These are phyloP conservation scores for Epinephelus lanceolatus DNA, from an alignment of 2,113 vertebrate species.

Conservation along the genomic window DNA sequence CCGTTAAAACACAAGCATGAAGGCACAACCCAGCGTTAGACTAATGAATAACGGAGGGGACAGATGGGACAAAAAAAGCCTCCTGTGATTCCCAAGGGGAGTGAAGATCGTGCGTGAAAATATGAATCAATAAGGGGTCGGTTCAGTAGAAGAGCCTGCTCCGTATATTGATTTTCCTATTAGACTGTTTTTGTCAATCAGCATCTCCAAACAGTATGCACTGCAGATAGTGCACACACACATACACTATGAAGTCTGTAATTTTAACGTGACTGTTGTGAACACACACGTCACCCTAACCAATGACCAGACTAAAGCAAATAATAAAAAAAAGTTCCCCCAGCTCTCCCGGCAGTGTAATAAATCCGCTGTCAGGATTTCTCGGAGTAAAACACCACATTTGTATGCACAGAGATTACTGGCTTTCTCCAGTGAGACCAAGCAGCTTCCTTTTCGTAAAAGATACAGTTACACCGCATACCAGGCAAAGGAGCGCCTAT, in stretches of 20 bases:
- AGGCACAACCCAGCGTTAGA: background rate
- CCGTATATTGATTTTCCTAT: slow-evolving; percentile 22
- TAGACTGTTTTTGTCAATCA: slow-evolving; percentile 9
- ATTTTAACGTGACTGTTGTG: background rate
- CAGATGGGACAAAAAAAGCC: too few species aligned
- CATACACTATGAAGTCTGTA: background rate
- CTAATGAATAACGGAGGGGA: background rate
- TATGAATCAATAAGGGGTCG: slow-evolving; percentile 26
- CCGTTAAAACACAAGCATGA: background rate
- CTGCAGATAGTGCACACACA: background rate
- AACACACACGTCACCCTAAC: background rate
- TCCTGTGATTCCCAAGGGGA: background rate
- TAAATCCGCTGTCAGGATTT: slow-evolving; percentile 52
- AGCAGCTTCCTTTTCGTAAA: slow-evolving; percentile 25
- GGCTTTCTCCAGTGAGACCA: slow-evolving; percentile 44
- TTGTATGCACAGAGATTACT: slow-evolving; percentile 47
- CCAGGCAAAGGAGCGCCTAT: background rate
- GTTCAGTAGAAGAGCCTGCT: background rate
- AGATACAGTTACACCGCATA: slow-evolving; percentile 24
- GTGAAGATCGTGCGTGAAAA: slow-evolving; percentile 10
- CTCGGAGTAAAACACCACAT: slow-evolving; percentile 26
- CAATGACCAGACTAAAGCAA: background rate
- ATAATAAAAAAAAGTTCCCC: slow-evolving; percentile 40
- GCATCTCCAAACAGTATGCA: background rate
- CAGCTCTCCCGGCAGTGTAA: slow-evolving; percentile 13